phyloP scores from a whole-genome alignment of 1,140 invertebrate species.

The Wasmannia auropunctata region DNA sequence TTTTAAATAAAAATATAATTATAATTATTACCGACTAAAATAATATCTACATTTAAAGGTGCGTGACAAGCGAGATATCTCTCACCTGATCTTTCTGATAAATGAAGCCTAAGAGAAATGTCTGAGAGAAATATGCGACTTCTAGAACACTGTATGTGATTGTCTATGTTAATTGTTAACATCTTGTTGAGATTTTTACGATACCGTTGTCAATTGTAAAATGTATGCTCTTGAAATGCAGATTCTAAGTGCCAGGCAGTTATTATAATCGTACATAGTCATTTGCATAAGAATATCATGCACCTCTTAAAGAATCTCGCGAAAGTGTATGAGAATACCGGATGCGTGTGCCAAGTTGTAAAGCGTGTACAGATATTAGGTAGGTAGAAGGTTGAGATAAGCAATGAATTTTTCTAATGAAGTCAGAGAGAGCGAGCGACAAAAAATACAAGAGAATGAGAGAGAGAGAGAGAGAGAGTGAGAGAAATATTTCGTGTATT shows the following conservation, averaged over 20 bases:
- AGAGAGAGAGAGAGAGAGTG: neutral
- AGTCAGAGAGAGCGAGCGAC: neutral
- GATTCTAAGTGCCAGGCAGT: constrained; percentile 45
- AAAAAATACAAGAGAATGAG: neutral
- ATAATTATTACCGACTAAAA: neutral
- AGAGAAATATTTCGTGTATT: constrained; percentile 22
- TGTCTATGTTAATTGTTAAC: constrained; percentile 44
- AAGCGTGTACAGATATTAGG: constrained; percentile 36
- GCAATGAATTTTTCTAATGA: constrained; percentile 41
- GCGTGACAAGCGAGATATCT: neutral
- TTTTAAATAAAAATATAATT: neutral
- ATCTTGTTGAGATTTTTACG: constrained; percentile 26
- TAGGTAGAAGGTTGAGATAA: constrained; percentile 21
- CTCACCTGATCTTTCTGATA: neutral
- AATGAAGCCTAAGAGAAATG: neutral
- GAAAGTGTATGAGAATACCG: neutral
- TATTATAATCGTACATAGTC: constrained; percentile 34
- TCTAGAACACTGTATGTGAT: constrained; percentile 30
- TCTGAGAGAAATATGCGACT: constrained; percentile 11
- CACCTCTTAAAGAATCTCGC: constrained; percentile 19
- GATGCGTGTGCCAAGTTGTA: constrained; percentile 20
- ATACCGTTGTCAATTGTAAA: constrained; percentile 46
- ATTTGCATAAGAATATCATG: constrained; percentile 12
- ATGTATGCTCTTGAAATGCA: constrained; percentile 12
- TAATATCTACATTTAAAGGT: neutral